Evolutionary conservation across 2,113 vertebrate species (phyloP).

Genomic region (Centropristis striata): DNA sequence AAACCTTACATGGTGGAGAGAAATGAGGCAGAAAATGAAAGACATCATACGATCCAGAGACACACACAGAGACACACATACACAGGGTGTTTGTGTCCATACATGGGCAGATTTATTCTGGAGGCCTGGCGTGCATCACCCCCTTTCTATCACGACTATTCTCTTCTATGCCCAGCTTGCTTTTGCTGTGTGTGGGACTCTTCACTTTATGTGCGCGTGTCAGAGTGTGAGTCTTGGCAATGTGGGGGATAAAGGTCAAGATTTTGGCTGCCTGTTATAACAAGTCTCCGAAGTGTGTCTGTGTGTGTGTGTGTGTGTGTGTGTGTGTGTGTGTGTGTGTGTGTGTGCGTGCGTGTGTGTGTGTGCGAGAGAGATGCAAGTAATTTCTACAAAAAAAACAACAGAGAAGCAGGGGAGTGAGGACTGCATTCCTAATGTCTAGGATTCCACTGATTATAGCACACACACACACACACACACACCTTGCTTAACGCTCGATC

Average conservation of each 20-base stretch:
- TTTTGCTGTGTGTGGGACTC: slow-evolving; percentile 37
- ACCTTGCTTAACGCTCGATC: slow-evolving; percentile 56
- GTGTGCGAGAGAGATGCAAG: background rate
- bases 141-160: slow-evolving; percentile 43
- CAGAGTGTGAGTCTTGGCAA: slow-evolving; percentile 42
- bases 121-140: slow-evolving; percentile 61
- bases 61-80: slow-evolving; percentile 27
- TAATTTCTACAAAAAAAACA: slow-evolving; percentile 18
- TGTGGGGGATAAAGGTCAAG: slow-evolving; percentile 3
- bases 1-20: slow-evolving; percentile 53
- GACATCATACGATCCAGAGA: slow-evolving; percentile 69
- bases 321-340: background rate
- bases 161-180: slow-evolving; percentile 11
- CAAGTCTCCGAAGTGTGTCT: slow-evolving; percentile 10
- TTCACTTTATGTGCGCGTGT: slow-evolving; percentile 16
- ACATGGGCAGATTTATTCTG: slow-evolving; percentile 76
- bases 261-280: slow-evolving; percentile 19
- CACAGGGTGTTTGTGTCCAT: slow-evolving; percentile 72
- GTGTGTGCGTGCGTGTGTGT: background rate
- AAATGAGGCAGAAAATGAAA: slow-evolving; percentile 77
- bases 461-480: slow-evolving; percentile 22
- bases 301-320: background rate
- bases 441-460: slow-evolving; percentile 48
- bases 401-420: slow-evolving; percentile 13
- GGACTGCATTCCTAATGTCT: slow-evolving; percentile 60